A percentile compares a stretch with the other conserved stretches of the same genome.
Conservation (phyloP, 2,797 vertebrate genomes). For the Notamacropus eugenii region DNA sequence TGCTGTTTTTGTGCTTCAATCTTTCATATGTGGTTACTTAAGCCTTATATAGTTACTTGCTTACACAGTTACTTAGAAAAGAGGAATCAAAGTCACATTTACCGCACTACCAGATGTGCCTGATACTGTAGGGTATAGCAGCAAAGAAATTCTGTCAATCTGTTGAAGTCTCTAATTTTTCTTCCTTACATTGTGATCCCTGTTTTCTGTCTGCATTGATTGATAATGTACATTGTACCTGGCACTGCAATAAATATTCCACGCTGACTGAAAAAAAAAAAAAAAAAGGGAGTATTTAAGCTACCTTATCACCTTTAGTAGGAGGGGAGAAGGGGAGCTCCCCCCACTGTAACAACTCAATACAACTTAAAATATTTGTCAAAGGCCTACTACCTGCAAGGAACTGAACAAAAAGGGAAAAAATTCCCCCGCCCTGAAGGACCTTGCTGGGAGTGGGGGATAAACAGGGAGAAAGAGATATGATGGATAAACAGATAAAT, state of each 20-base stretch:
- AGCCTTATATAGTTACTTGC: slow-evolving; percentile 18
- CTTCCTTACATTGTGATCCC: slow-evolving; percentile 42
- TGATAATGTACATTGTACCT: slow-evolving; percentile 64
- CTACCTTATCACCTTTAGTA: neutral
- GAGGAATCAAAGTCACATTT: slow-evolving; percentile 34
- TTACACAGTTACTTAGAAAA: slow-evolving; percentile 30
- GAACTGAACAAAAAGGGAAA: neutral
- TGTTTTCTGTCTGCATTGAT: slow-evolving; percentile 62
- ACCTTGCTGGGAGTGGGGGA: neutral
- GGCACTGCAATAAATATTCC: slow-evolving; percentile 64
- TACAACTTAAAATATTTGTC: neutral
- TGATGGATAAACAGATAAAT: neutral
- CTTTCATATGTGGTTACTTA: slow-evolving; percentile 30
- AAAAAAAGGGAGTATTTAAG: neutral
- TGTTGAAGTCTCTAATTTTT: slow-evolving; percentile 36
- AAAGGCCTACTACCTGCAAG: neutral
- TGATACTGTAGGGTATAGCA: slow-evolving; percentile 33
- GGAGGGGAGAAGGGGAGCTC: neutral
- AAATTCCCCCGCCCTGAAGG: neutral
- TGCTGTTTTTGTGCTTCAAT: neutral
- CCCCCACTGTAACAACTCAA: neutral
- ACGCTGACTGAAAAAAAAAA: slow-evolving; percentile 65
- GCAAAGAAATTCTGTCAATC: slow-evolving; percentile 52
- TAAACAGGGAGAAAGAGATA: neutral
- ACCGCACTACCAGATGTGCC: slow-evolving; percentile 36